phyloP scores from a whole-genome alignment of 2,797 vertebrate genomes.

The Cephalopachus bancanus region DNA sequence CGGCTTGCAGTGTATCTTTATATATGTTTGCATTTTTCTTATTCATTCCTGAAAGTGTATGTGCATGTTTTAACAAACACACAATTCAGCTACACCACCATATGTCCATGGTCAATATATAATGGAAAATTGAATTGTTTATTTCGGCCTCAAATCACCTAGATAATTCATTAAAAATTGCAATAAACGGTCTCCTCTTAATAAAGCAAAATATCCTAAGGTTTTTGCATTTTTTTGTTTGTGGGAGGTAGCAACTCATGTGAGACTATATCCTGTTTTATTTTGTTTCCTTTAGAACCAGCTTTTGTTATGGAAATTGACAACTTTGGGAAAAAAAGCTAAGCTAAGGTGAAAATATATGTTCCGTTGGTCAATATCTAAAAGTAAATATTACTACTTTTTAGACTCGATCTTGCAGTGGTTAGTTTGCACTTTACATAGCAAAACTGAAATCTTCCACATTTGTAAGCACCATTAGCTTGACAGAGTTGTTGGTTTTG shows the following conservation, averaged over 20 bases:
- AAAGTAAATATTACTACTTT: neutral
- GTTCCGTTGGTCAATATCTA: slow-evolving; percentile 33
- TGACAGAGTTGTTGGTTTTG: slow-evolving; percentile 1
- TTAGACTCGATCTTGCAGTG: neutral
- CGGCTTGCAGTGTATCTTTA: slow-evolving; percentile 59
- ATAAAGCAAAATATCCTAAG: neutral
- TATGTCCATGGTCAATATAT: neutral
- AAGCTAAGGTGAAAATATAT: neutral
- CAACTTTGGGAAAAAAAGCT: neutral
- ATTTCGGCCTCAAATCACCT: neutral
- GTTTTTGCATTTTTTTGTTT: slow-evolving; percentile 37
- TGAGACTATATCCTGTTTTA: neutral
- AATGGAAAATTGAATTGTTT: slow-evolving; percentile 53
- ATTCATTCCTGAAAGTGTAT: neutral
- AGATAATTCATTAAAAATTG: slow-evolving; percentile 41
- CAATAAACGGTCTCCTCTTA: neutral
- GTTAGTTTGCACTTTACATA: neutral
- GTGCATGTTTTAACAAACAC: slow-evolving; percentile 29
- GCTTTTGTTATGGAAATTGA: slow-evolving; percentile 47
- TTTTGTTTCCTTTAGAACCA: slow-evolving; percentile 57
- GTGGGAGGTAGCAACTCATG: neutral
- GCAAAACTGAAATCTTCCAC: neutral
- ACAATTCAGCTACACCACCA: neutral
- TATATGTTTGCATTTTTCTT: slow-evolving; percentile 53
- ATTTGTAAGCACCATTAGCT: neutral